phyloP scores from a whole-genome alignment of 1,140 invertebrate species.

The Ceratina australensis region DNA sequence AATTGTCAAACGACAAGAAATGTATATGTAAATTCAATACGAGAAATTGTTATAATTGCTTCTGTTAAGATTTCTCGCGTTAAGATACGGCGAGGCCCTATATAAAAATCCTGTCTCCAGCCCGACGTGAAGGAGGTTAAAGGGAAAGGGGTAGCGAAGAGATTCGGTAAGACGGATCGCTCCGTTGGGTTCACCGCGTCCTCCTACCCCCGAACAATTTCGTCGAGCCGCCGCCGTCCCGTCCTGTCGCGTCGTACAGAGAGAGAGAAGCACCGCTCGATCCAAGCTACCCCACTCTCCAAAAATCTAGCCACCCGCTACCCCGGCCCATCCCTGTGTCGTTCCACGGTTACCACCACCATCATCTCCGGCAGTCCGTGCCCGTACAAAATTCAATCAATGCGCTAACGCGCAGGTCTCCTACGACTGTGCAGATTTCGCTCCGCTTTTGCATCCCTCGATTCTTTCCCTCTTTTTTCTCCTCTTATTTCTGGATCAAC shows the following conservation, averaged over 20 bases:
- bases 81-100: too few relatives aligned
- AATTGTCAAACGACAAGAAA: too few relatives aligned
- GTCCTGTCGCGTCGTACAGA: slow-evolving; percentile 22
- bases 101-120: not conserved
- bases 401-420: slow-evolving; percentile 54
- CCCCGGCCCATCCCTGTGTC: slow-evolving; percentile 3
- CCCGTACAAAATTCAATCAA: slow-evolving; percentile 64
- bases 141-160: slow-evolving; percentile 29
- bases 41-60: too few relatives aligned
- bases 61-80: too few relatives aligned
- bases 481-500: not conserved
- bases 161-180: slow-evolving; percentile 43
- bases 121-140: slow-evolving; percentile 1
- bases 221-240: slow-evolving; percentile 20
- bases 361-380: not conserved
- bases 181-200: slow-evolving; percentile 19
- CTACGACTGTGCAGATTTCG: slow-evolving; percentile 40
- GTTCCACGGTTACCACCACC: slow-evolving; percentile 19
- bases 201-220: slow-evolving; percentile 19
- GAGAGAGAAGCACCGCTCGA: slow-evolving; percentile 40
- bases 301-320: slow-evolving; percentile 50
- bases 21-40: too few relatives aligned
- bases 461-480: not conserved
- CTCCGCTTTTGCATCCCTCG: slow-evolving; percentile 18
- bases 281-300: slow-evolving; percentile 33